Evolutionary conservation across 2,888 invertebrate species (phyloP), one percentile per base, ranked within the genome.

Genomic region (Drosophila seclusa): DNA sequence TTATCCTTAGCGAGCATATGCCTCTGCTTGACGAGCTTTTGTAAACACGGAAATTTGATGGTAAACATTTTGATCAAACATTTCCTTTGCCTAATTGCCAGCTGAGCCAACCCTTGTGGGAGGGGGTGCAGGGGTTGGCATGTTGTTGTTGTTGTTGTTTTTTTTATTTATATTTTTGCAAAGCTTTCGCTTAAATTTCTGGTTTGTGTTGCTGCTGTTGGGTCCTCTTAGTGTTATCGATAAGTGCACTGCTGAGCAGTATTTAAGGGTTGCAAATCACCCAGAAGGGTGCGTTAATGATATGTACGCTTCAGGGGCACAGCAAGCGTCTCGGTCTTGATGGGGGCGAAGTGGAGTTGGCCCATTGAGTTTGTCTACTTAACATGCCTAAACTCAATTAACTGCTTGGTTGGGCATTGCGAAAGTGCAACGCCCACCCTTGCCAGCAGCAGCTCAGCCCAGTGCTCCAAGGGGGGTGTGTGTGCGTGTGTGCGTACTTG

Each of bases 361-460:
- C 54, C 38, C 57, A 59, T 52, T 54, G 54, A 55, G 53, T 72
- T 63, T 64, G 64, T 63, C 59, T 59, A 68, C 69, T 80, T 70
- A 68, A 70, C 73, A 68, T 79, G 79, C 52, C 70, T 40, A 76
- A 80, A 74, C 74, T 57, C 70, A 65, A 80, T 80, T 79, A 71
- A 77, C 49, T 59, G 52, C 62, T 59, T 68, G 32, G 27, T 42
- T 62, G 34, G 48, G 53, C 45, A 27, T 48, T 29, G 65, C 40
- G 50, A 31, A n/a, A 32, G 34, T 63, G 73, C 68, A 64, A 45
- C 18, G 42, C 42, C 58, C 68, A 76, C 64, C 73, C 76, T 58
- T 61, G 13, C 45, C 24, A 45, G 7, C 45, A 24, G 13, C 45
- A 16, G 45, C 21, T 42, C 42, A 52, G 21, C 10, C 0, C 34